Evolutionary conservation across 2,113 vertebrate species (phyloP).

Genomic region (Tringa solitaria): DNA sequence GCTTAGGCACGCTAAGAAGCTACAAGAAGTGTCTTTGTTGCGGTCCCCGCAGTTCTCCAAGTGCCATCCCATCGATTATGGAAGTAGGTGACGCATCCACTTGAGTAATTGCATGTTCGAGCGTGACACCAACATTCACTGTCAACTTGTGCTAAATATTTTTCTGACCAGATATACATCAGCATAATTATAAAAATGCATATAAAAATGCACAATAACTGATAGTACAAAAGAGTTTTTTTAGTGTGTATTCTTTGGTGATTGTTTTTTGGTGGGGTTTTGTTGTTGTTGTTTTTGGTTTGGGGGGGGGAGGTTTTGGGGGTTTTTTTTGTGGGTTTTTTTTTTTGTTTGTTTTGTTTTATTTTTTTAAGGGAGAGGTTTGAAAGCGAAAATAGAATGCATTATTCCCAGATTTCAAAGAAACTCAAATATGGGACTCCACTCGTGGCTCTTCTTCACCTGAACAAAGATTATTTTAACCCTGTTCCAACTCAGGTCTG

Average conservation of each 20-base stretch:
- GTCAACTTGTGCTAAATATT: not conserved
- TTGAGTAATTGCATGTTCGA: not conserved
- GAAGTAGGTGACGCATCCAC: not conserved
- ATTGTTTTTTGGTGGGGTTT: not conserved
- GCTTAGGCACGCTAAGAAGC: not conserved
- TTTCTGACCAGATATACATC: not conserved
- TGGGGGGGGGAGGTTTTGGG: too few relatives aligned
- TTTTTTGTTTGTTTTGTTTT: not conserved
- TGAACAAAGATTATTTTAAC: not conserved
- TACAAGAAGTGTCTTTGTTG: not conserved
- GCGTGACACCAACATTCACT: not conserved
- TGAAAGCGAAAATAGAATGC: not conserved
- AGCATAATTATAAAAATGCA: not conserved
- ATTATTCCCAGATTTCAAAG: not conserved
- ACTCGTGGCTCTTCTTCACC: not conserved
- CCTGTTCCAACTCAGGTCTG: not conserved
- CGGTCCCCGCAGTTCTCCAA: not conserved
- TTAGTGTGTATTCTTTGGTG: not conserved
- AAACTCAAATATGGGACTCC: not conserved
- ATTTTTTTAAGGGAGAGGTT: not conserved
- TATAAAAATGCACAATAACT: not conserved
- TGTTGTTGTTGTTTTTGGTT: not conserved
- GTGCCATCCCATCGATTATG: not conserved
- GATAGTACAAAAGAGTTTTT: rapidly evolving
- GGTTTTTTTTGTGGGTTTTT: not conserved